phyloP scores from a whole-genome alignment of 2,113 vertebrate genomes.

The Protobothrops flavoviridis region DNA sequence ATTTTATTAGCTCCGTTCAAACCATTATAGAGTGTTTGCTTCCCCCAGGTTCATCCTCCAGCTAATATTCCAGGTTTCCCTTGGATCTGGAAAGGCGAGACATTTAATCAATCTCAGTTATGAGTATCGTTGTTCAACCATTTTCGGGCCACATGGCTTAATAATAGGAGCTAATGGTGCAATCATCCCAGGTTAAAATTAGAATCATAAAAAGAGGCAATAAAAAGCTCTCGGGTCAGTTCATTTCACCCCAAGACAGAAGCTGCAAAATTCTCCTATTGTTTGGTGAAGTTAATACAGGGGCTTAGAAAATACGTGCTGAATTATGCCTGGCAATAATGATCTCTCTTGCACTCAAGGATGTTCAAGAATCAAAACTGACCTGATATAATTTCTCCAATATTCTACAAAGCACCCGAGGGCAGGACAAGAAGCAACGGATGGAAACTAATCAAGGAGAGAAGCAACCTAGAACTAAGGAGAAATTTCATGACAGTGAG shows the following conservation, averaged over 20 bases:
- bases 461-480: too few species aligned
- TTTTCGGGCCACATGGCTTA: conserved; percentile 46
- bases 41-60: too few species aligned
- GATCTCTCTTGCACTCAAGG: background rate
- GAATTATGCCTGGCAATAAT: background rate
- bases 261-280: background rate
- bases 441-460: too few species aligned
- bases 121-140: conserved; percentile 44
- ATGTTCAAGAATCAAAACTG: background rate
- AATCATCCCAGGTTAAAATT: conserved; percentile 50
- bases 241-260: accelerated
- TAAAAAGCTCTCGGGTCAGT: conserved; percentile 19
- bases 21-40: background rate
- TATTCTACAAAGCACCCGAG: too few species aligned
- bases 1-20: background rate
- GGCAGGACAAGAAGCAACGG: too few species aligned
- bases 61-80: background rate
- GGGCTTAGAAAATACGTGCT: background rate
- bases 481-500: too few species aligned
- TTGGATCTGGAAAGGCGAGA: conserved; percentile 29
- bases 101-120: conserved; percentile 52
- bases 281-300: background rate
- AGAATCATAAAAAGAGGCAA: conserved; percentile 39
- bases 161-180: conserved; percentile 54
- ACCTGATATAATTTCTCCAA: background rate